These are phyloP conservation scores for Pherbina coryleti DNA, from an alignment of 2,888 invertebrate species.

Conservation along the genomic window DNA sequence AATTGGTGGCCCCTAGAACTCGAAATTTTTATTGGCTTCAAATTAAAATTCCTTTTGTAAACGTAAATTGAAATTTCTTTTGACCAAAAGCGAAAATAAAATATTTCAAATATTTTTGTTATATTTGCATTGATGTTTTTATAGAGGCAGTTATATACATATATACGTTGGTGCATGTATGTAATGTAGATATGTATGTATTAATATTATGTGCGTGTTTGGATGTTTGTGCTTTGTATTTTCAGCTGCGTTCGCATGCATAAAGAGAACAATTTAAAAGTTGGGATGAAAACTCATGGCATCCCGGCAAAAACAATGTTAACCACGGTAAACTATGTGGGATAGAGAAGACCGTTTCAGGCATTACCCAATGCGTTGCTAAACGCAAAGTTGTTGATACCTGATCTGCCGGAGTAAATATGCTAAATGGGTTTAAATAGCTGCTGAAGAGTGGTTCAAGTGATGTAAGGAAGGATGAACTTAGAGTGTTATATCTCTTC, in stretches of 20 bases:
- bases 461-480: too few relatives aligned
- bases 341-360: background rate
- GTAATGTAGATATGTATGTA: background rate
- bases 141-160: background rate
- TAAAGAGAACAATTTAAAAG: slow-evolving; percentile 8
- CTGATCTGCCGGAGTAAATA: too few relatives aligned
- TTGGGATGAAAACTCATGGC: background rate
- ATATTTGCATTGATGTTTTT: slow-evolving; percentile 18
- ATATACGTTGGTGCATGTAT: background rate
- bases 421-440: too few relatives aligned
- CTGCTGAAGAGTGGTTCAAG: too few relatives aligned
- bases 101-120: slow-evolving; percentile 27
- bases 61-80: slow-evolving; percentile 11
- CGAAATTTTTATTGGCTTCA: slow-evolving; percentile 22
- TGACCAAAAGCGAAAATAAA: slow-evolving; percentile 25
- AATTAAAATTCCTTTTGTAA: slow-evolving; percentile 23
- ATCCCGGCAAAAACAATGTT: background rate
- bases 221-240: background rate
- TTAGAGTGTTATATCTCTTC: too few relatives aligned
- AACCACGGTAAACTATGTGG: background rate
- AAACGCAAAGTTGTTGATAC: too few relatives aligned
- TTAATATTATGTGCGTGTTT: background rate
- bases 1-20: too few relatives aligned
- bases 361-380: too few relatives aligned
- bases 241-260: slow-evolving; percentile 7